phyloP scores from a whole-genome alignment of 2,888 invertebrate genomes.

The Drosophila colorata region DNA sequence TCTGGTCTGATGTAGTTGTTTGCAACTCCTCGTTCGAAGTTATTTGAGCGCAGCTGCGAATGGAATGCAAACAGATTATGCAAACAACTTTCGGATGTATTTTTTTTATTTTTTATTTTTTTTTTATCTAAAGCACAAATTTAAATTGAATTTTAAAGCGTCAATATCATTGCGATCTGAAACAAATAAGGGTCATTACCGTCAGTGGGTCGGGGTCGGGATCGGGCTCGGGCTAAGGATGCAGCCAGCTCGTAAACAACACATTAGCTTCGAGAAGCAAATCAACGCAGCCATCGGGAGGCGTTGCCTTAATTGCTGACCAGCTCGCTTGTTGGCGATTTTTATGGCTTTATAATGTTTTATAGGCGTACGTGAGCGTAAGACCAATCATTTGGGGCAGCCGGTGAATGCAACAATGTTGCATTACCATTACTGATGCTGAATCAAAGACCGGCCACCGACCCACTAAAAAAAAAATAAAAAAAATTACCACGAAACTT shows the following conservation, averaged over 20 bases:
- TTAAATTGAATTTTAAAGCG: conserved; percentile 57
- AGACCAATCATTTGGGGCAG: conserved; percentile 38
- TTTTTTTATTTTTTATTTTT: too few relatives aligned
- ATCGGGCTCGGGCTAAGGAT: background rate
- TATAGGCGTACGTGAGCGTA: conserved; percentile 49
- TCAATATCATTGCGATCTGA: conserved; percentile 30
- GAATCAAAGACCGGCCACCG: background rate
- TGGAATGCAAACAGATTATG: background rate
- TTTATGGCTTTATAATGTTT: conserved; percentile 74
- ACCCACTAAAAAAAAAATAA: too few relatives aligned
- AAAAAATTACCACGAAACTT: background rate
- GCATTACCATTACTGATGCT: background rate
- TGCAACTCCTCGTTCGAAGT: background rate
- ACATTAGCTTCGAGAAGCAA: conserved; percentile 15
- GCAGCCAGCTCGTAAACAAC: conserved; percentile 47
- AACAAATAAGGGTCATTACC: conserved; percentile 44
- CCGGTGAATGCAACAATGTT: conserved; percentile 28
- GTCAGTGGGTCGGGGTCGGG: background rate
- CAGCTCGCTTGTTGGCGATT: conserved; percentile 54
- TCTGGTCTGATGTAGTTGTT: background rate
- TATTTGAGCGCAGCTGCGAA: background rate
- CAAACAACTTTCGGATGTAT: background rate
- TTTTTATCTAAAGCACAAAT: background rate
- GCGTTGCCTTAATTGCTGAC: conserved; percentile 48
- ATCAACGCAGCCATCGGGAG: conserved; percentile 14